Evolutionary conservation across 2,888 invertebrate species (phyloP), one percentile per base, ranked within the genome.

Genomic region (Clepsis dumicolana): DNA sequence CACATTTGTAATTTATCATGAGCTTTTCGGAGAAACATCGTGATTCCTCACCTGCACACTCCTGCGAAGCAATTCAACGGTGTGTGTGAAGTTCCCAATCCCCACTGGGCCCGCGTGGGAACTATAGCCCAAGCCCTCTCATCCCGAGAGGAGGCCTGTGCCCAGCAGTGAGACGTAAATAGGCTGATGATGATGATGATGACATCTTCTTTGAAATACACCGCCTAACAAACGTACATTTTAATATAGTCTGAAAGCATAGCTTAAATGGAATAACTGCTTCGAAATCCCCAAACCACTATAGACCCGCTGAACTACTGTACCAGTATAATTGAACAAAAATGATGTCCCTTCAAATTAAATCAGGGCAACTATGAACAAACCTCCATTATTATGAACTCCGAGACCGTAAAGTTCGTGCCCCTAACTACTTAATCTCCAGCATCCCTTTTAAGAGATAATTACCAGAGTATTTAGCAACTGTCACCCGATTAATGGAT

Each of bases 401-500:
- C 59, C 50, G 48, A 25, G 41, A 52, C 68, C 64, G 52, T 41
- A 68, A 68, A 68, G 50, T 68, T 68, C 35, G 60, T 14, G 10
- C 21, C 32, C 57, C 41, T 35, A 53, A 38, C 63, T 63, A 53
- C 44, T 61, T 61, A 61, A 61, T 61, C 59, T 64, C 59, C 64
- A 59, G 59, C 44, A 53, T 68, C 68, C 68, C 68, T 68, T 68
- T 68, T 68, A 68, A 68, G 59, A 68, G 64, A 68, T 59, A 68
- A 68, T 68, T 68, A 68, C 63, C 52, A 59, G 63, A 29, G 59
- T 59, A 64, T 59, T 63, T 64, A 59, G 41, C 68, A 68, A 68
- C 68, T 68, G 68, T 68, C 68, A 68, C 68, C 68, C 12, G 16
- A 52, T 64, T 68, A 68, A 68, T 68, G 68, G 68, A 68, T 68